phyloP scores from a whole-genome alignment of 2,888 invertebrate species.

The Crematogaster levior region DNA sequence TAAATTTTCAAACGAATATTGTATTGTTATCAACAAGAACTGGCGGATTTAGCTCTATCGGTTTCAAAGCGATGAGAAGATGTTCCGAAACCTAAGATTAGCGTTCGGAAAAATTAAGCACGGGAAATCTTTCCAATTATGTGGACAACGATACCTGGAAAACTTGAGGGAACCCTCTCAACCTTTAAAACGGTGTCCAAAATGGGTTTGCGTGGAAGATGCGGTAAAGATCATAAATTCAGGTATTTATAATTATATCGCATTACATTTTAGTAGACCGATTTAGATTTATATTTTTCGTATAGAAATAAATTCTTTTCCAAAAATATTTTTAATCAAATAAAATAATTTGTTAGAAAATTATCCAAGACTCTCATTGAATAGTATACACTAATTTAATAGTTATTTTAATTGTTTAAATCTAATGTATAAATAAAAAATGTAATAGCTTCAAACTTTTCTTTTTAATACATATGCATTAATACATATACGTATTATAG shows the following conservation, averaged over 20 bases:
- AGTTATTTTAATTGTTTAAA: not conserved
- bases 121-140: conserved; percentile 67
- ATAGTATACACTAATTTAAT: not conserved
- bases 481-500: too few species aligned
- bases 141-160: conserved; percentile 54
- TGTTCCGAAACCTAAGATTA: conserved; percentile 73
- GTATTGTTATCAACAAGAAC: not conserved
- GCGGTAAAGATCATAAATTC: conserved; percentile 81
- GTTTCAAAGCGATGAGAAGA: conserved; percentile 47
- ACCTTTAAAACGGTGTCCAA: conserved; percentile 79
- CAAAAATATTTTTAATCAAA: not conserved
- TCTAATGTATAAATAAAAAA: not conserved
- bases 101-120: conserved; percentile 60
- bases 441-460: not conserved
- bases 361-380: not conserved
- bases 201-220: conserved; percentile 82
- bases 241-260: conserved; percentile 72
- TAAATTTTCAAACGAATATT: conserved; percentile 68
- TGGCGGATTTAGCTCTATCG: conserved; percentile 2
- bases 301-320: not conserved
- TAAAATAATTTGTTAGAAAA: not conserved
- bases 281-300: not conserved
- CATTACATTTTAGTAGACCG: not conserved
- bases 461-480: too few species aligned
- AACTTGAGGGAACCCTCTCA: conserved; percentile 76